A percentile compares a stretch with the other conserved stretches of the same genome.
These are phyloP conservation scores for Simalia tracyae DNA, from an alignment of 2,797 vertebrate species.

Conservation along the genomic window DNA sequence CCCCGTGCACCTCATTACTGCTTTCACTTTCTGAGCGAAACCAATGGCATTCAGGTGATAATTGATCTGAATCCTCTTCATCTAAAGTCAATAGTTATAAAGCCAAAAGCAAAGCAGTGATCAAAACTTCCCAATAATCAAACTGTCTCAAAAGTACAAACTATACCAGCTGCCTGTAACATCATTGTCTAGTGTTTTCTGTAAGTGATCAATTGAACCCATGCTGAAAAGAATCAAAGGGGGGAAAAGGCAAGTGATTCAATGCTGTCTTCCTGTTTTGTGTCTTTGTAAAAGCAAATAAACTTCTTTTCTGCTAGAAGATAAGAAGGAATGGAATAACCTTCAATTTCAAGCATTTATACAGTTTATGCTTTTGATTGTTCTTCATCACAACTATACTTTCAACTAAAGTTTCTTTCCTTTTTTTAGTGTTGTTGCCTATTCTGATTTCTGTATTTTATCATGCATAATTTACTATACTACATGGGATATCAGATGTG, in stretches of 20 bases:
- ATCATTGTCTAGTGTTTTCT: neutral
- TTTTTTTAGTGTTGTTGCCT: neutral
- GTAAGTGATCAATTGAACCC: neutral
- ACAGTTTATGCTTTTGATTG: neutral
- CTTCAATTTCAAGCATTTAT: neutral
- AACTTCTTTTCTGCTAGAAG: neutral
- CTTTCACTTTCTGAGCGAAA: slow-evolving; percentile 31
- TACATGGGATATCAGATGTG: neutral
- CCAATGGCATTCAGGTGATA: neutral
- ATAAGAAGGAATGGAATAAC: neutral
- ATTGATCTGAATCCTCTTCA: rapidly evolving
- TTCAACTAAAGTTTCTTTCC: neutral
- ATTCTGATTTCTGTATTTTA: neutral
- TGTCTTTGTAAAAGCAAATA: neutral
- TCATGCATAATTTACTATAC: neutral
- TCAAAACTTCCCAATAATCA: neutral
- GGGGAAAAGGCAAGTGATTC: neutral
- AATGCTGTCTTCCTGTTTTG: neutral
- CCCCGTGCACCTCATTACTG: slow-evolving; percentile 26
- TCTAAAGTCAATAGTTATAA: neutral
- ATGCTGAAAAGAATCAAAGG: neutral
- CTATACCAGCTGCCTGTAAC: neutral
- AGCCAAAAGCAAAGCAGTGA: neutral
- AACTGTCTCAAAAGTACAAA: neutral
- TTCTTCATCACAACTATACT: neutral